phyloP scores from a whole-genome alignment of 2,797 vertebrate genomes.

The Myoxocephalus aenaeus region DNA sequence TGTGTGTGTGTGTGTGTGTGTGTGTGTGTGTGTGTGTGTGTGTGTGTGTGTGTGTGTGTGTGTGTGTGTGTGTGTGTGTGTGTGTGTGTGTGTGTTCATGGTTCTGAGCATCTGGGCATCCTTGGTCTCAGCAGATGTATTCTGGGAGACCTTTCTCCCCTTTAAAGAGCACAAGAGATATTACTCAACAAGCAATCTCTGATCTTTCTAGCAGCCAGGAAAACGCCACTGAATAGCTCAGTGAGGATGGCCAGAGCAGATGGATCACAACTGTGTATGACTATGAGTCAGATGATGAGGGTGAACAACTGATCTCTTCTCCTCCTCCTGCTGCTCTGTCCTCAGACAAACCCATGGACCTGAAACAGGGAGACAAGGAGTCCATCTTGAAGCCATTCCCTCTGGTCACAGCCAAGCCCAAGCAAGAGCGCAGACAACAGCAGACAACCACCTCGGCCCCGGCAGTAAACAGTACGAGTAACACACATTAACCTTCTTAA shows the following conservation, averaged over 20 bases:
- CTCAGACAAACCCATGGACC: conserved; percentile 81
- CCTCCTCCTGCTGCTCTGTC: conserved; percentile 57
- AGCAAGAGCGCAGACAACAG: conserved; percentile 70
- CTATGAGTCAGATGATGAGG: conserved; percentile 66
- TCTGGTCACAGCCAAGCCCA: conserved; percentile 79
- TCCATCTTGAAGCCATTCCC: conserved; percentile 77
- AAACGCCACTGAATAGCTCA: conserved; percentile 63
- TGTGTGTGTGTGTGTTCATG: conserved; percentile 5
- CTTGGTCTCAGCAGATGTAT: conserved; percentile 39
- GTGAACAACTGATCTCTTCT: conserved; percentile 65
- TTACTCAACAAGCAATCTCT: conserved; percentile 62
- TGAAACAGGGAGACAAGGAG: conserved; percentile 76
- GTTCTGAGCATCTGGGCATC: conserved; percentile 55
- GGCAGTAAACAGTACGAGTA: conserved; percentile 72
- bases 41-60: conserved; percentile 5
- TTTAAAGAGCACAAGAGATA: conserved; percentile 50
- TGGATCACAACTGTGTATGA: conserved; percentile 75
- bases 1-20: conserved; percentile 7
- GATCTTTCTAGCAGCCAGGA: conserved; percentile 59
- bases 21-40: conserved; percentile 4
- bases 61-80: conserved; percentile 11
- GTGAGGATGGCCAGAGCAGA: conserved; percentile 75
- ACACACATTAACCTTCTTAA: neutral
- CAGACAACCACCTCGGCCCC: conserved; percentile 73
- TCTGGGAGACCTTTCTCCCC: conserved; percentile 39